Percentiles rank a stretch among this genome's conserved stretches.
These are phyloP conservation scores for Willowsia nigromaculata DNA, from an alignment of 2,888 invertebrate species.

Conservation along the genomic window DNA sequence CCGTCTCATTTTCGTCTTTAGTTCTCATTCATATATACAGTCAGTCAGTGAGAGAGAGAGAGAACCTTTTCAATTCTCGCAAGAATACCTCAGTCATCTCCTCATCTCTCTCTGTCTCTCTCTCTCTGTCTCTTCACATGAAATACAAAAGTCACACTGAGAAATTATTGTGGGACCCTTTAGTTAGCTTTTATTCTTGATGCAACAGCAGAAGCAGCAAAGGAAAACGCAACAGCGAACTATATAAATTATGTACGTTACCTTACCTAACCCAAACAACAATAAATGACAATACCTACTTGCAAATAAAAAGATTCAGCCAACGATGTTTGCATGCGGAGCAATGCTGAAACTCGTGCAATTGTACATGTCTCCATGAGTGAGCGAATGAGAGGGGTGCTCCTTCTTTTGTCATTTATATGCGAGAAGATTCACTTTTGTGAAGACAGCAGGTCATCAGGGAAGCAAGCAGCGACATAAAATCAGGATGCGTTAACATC, in stretches of 20 bases:
- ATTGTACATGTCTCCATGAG: neutral
- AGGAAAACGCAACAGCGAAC: neutral
- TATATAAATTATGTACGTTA: neutral
- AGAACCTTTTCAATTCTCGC: slow-evolving; percentile 18
- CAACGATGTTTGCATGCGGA: neutral
- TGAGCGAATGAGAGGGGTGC: neutral
- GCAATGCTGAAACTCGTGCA: neutral
- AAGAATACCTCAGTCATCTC: slow-evolving; percentile 3
- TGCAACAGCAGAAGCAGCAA: neutral
- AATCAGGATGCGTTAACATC: neutral
- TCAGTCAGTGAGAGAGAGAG: slow-evolving; percentile 41
- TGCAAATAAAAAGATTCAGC: neutral
- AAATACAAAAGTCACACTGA: slow-evolving; percentile 11
- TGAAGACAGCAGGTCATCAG: neutral
- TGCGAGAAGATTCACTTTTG: neutral
- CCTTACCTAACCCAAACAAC: neutral
- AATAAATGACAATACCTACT: neutral
- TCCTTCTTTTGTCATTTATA: neutral
- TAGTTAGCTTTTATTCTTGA: neutral
- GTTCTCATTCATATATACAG: slow-evolving; percentile 39
- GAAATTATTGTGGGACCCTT: slow-evolving; percentile 8
- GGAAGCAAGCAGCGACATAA: neutral
- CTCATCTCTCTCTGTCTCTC: slow-evolving; percentile 6
- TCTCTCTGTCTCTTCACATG: neutral
- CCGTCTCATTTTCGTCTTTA: slow-evolving; percentile 33